Base-by-base conservation (phyloP, 2,797 vertebrate genomes). In the Labeo calbasu region DNA sequence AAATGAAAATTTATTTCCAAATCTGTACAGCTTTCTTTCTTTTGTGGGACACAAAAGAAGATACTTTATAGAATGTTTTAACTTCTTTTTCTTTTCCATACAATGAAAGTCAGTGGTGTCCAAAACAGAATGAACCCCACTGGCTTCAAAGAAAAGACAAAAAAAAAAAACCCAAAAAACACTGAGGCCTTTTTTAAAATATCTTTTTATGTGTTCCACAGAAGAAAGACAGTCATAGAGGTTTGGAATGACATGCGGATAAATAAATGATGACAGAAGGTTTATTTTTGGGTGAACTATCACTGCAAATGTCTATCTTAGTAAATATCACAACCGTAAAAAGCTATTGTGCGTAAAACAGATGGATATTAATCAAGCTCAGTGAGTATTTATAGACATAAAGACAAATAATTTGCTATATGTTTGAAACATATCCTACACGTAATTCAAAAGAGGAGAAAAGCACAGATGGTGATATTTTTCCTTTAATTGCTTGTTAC, bases 401-500 rank as follows among this genome's bases (percentile, higher is more conserved):
- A 28, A 72, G 2, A 15, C 13, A 48, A 51, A 13, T 51, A 3
- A 53, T n/a, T 28, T 5, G 1, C 11, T 53, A 21, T 43, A 50
- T 78, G 9, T 48, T 8, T 78, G 28, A 43, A 80, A 80, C 25
- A 72, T 23, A 51, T 11, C 43, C 3, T 69, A 55, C 0, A 0
- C 53, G 23, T 43, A 59, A 55, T 11, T 36, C 5, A 77, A 61
- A 25, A 25, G 21, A 25, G 12, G 46, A 57, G 19, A 51, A 11
- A 48, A 17, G 13, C 13, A 46, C 23, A 48, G 51, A 72, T 71
- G 10, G 36, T 61, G 11, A 25, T 40, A 25, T 48, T 25, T 43
- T 40, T 80, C 21, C 10, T 72, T 43, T 63, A 71, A 71, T 15
- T 36, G 57, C 70, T 71, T 46, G 13, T 32, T 28, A 73, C 36